phyloP scores from a whole-genome alignment of 2,797 vertebrate species.

The Enteromius afrohamiltoni region DNA sequence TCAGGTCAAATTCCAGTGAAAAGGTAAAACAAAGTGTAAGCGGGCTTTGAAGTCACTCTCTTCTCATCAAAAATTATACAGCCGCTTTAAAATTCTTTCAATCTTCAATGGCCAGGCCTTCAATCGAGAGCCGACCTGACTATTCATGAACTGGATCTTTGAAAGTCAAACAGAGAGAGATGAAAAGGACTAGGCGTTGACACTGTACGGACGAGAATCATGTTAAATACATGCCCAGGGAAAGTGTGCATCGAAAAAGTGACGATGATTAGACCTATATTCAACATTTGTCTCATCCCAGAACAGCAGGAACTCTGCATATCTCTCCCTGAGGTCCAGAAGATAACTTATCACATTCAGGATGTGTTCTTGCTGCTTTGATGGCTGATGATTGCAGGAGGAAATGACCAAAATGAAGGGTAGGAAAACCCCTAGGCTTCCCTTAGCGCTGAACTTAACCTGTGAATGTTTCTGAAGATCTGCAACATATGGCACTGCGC shows the following conservation, averaged over 20 bases:
- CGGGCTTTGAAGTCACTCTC: constrained; percentile 19
- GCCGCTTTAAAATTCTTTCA: constrained; percentile 50
- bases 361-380: constrained; percentile 59
- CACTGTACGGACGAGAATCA: constrained; percentile 29
- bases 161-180: constrained; percentile 42
- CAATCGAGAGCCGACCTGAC: constrained; percentile 31
- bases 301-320: constrained; percentile 41
- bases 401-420: constrained; percentile 58
- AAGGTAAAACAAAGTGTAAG: constrained; percentile 30
- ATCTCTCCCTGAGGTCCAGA: constrained; percentile 43
- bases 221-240: constrained; percentile 44
- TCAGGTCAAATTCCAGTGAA: constrained; percentile 40
- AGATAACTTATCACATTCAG: constrained; percentile 61
- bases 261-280: constrained; percentile 31
- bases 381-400: constrained; percentile 57
- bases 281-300: constrained; percentile 50
- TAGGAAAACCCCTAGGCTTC: constrained; percentile 59
- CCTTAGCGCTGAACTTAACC: constrained; percentile 40
- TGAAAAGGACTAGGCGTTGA: constrained; percentile 17
- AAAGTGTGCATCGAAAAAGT: constrained; percentile 23
- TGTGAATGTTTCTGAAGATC: constrained; percentile 34
- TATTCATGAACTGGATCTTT: constrained; percentile 44
- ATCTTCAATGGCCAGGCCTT: constrained; percentile 24
- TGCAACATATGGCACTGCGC: constrained; percentile 20
- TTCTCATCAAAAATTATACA: constrained; percentile 40